These are phyloP conservation scores for Asobara japonica DNA, from an alignment of 1,140 invertebrate genomes.

Conservation along the genomic window DNA sequence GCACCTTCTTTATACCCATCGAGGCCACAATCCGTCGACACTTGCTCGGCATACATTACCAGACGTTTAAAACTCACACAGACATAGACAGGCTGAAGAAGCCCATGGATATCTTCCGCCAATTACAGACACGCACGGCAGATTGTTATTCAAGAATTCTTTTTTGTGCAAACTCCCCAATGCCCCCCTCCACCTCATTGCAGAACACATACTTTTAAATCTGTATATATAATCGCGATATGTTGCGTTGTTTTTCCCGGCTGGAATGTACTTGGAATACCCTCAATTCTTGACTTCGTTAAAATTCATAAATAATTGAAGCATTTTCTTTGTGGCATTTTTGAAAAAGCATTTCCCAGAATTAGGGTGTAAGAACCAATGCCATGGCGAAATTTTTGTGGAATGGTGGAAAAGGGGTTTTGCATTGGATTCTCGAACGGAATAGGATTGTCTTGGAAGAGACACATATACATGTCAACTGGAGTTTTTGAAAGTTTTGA, in stretches of 20 bases:
- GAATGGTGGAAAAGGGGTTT: too few species aligned
- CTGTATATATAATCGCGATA: background rate
- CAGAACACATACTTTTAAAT: background rate
- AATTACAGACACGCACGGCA: conserved; percentile 23
- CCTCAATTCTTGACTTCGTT: background rate
- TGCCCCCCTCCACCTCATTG: too few species aligned
- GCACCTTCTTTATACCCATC: background rate
- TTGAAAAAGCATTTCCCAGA: background rate
- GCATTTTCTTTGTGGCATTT: background rate
- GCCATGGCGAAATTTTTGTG: too few species aligned
- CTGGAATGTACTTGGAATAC: background rate
- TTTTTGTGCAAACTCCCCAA: background rate
- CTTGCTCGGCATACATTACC: background rate
- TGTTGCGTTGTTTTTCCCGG: background rate
- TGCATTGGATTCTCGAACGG: too few species aligned
- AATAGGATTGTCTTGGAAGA: too few species aligned
- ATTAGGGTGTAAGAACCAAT: too few species aligned
- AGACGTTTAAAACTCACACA: background rate
- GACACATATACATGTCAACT: too few species aligned
- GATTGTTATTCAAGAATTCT: conserved; percentile 13
- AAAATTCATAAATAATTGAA: conserved; percentile 4
- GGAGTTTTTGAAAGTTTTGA: too few species aligned
- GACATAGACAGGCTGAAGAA: background rate
- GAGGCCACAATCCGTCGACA: background rate
- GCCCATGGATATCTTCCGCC: conserved; percentile 16